A percentile compares a stretch with the other conserved stretches of the same genome.
Evolutionary conservation across 2,888 invertebrate species (phyloP).

Genomic region (Macrosoma leucophasiata): DNA sequence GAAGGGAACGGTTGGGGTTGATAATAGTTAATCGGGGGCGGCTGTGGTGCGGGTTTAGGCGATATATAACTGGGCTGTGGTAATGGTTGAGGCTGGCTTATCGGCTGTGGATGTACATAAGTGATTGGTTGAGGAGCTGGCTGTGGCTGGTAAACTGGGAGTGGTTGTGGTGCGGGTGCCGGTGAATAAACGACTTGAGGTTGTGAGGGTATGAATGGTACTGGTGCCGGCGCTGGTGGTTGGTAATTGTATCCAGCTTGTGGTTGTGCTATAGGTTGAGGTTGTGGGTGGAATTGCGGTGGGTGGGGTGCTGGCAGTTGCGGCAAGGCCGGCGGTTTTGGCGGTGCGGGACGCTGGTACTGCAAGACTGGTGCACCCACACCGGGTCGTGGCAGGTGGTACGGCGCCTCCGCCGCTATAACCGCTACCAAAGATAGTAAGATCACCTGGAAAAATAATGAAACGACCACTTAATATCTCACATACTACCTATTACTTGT

Average conservation of each 20-base stretch:
- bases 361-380: conserved; percentile 41
- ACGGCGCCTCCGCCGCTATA: conserved; percentile 58
- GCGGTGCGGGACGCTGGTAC: conserved; percentile 39
- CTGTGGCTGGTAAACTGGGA: conserved; percentile 23
- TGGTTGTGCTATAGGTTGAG: conserved; percentile 11
- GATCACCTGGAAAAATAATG: conserved; percentile 39
- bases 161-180: conserved; percentile 29
- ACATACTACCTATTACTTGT: no score
- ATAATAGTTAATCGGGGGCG: conserved; percentile 6
- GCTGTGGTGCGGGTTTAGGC: conserved; percentile 10
- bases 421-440: conserved; percentile 51
- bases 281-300: conserved; percentile 11
- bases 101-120: conserved; percentile 3
- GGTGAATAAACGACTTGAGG: conserved; percentile 25
- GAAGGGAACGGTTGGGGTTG: conserved; percentile 8
- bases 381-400: conserved; percentile 54
- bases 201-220: conserved; percentile 15
- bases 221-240: conserved; percentile 9
- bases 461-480: neutral
- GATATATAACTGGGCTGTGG: conserved; percentile 8
- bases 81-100: conserved; percentile 3
- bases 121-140: conserved; percentile 17
- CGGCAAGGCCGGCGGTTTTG: conserved; percentile 28
- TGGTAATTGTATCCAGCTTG: no score
- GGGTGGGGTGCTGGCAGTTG: conserved; percentile 15